Percentiles rank a stretch among this genome's conserved stretches.
These are phyloP conservation scores for Lycaon pictus DNA, from an alignment of 2,113 vertebrate species.

Conservation along the genomic window DNA sequence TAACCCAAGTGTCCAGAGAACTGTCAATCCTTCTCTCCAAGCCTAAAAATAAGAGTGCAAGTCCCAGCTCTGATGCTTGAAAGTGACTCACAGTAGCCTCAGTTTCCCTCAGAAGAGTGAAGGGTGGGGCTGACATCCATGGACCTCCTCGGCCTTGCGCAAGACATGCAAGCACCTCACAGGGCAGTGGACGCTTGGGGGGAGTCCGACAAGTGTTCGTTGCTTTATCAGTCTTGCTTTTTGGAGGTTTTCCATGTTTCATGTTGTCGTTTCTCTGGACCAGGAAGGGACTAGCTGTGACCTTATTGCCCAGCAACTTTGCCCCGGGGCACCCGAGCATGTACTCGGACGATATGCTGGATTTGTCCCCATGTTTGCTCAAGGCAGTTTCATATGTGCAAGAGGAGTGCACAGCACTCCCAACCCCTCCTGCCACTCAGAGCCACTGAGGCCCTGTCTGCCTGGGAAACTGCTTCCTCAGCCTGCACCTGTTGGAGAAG, in stretches of 20 bases:
- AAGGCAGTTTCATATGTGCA: too few relatives aligned
- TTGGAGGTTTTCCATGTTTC: neutral
- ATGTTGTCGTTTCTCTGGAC: neutral
- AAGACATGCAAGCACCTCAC: neutral
- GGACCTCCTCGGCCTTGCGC: neutral
- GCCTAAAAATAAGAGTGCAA: slow-evolving; percentile 28
- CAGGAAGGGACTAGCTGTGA: neutral
- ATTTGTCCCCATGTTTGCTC: neutral
- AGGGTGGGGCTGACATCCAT: neutral
- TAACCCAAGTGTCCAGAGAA: slow-evolving; percentile 53
- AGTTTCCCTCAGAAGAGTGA: neutral
- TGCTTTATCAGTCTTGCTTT: neutral
- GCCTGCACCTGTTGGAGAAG: neutral
- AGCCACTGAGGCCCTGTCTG: neutral
- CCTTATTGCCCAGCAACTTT: neutral
- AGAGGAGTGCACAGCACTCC: neutral
- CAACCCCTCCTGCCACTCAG: too few relatives aligned
- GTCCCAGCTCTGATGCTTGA: neutral
- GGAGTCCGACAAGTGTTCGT: fast-evolving
- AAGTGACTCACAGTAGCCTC: slow-evolving; percentile 4
- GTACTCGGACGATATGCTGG: too few relatives aligned
- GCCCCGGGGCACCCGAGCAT: neutral
- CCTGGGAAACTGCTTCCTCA: neutral
- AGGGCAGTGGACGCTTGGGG: neutral
- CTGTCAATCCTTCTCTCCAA: neutral